Conservation (phyloP, 1,140 invertebrate genomes). For the Lamellibrachia luymesi region DNA sequence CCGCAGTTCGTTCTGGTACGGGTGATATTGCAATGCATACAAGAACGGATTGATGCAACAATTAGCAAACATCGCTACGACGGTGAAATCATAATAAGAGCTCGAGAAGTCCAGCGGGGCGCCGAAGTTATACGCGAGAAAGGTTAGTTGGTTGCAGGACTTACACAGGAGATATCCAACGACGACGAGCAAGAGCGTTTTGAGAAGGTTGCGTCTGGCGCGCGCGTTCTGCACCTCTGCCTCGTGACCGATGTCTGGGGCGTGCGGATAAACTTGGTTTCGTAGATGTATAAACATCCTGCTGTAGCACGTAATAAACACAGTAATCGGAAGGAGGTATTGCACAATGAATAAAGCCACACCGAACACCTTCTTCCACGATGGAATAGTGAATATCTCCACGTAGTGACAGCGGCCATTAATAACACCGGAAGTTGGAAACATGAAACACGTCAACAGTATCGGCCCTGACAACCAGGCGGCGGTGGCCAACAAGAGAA, state of each 20-base stretch:
- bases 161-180: conserved; percentile 16
- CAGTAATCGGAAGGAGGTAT: conserved; percentile 14
- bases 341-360: conserved; percentile 20
- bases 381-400: not conserved
- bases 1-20: conserved; percentile 22
- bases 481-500: not conserved
- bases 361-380: conserved; percentile 12
- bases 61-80: conserved; percentile 25
- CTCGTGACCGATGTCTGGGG: not conserved
- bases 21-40: conserved; percentile 21
- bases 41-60: conserved; percentile 29
- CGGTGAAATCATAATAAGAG: conserved; percentile 25
- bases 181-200: conserved; percentile 19
- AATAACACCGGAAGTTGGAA: conserved; percentile 11
- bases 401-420: conserved; percentile 8
- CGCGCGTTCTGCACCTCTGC: not conserved
- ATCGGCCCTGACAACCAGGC: conserved; percentile 16
- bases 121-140: conserved; percentile 24
- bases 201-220: conserved; percentile 25
- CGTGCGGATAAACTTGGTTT: not conserved
- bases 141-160: conserved; percentile 25
- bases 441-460: not conserved
- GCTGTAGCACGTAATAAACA: conserved; percentile 16
- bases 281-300: conserved; percentile 16
- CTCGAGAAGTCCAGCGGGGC: conserved; percentile 10